Conservation (phyloP, 1,140 invertebrate genomes). For the Drosophila parvula region DNA sequence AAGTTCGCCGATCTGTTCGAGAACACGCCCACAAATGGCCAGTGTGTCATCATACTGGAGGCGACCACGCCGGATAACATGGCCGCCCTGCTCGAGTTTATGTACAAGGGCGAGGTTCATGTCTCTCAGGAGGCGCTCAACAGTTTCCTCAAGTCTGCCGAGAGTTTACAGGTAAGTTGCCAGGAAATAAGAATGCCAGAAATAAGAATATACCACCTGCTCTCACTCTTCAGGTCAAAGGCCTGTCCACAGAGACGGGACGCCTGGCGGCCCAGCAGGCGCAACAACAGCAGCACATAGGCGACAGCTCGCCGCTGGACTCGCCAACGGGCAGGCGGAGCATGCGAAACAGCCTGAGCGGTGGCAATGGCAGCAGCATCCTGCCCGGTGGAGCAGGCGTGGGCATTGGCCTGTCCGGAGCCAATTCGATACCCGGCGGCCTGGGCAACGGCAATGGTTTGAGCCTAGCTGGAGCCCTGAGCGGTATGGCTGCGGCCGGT, state of each 20-base stretch:
- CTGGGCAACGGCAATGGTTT: conserved; percentile 63
- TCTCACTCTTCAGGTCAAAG: conserved; percentile 90
- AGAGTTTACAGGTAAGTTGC: conserved; percentile 88
- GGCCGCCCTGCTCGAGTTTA: conserved; percentile 95
- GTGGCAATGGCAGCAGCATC: conserved; percentile 32
- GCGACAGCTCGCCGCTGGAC: conserved; percentile 78
- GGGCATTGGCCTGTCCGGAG: conserved; percentile 19
- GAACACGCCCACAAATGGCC: conserved; percentile 92
- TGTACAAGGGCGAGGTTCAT: conserved; percentile 96
- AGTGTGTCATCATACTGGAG: conserved; percentile 93
- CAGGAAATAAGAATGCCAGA: too few relatives aligned
- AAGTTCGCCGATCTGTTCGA: conserved; percentile 97
- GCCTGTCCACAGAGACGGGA: conserved; percentile 91
- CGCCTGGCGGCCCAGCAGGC: conserved; percentile 89
- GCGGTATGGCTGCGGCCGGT: conserved; percentile 78
- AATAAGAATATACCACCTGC: too few relatives aligned
- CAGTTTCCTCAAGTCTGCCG: conserved; percentile 95
- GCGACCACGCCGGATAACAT: conserved; percentile 94
- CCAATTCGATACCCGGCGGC: conserved; percentile 43
- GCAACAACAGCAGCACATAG: conserved; percentile 85
- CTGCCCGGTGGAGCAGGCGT: conserved; percentile 47
- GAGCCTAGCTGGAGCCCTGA: conserved; percentile 59
- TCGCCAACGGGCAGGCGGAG: conserved; percentile 75
- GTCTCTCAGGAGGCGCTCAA: conserved; percentile 94
- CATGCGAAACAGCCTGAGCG: conserved; percentile 82